Percentiles rank a stretch among this genome's conserved stretches.
Evolutionary conservation across 2,888 invertebrate genomes (phyloP).

Genomic region (Elmis aenea): DNA sequence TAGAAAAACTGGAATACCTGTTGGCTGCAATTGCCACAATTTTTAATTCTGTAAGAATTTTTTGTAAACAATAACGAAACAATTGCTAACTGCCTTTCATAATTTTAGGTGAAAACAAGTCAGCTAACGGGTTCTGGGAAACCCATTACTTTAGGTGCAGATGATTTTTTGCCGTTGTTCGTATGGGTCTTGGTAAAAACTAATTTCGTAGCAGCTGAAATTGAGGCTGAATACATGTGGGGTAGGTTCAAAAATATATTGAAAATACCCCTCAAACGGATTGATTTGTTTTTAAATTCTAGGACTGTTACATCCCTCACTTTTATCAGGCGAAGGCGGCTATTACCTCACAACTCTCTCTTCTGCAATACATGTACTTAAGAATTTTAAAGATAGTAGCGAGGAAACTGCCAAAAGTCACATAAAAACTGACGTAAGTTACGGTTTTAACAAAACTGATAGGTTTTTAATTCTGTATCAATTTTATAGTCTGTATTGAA

Average conservation of each 20-base stretch:
- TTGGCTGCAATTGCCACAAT: constrained; percentile 84
- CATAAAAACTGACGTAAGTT: constrained; percentile 44
- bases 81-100: too few species aligned
- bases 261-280: background rate
- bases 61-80: too few species aligned
- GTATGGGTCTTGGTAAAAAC: constrained; percentile 89
- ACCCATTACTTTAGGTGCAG: constrained; percentile 64
- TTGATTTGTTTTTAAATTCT: constrained; percentile 10
- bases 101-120: constrained; percentile 62
- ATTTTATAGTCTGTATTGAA: constrained; percentile 65
- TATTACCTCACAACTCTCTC: constrained; percentile 93
- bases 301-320: constrained; percentile 79
- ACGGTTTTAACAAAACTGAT: constrained; percentile 8
- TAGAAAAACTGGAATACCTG: constrained; percentile 89
- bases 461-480: constrained; percentile 2
- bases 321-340: constrained; percentile 88
- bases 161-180: constrained; percentile 86
- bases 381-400: constrained; percentile 52
- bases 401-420: constrained; percentile 40
- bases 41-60: constrained; percentile 66
- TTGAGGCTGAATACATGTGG: constrained; percentile 96
- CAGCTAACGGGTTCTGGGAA: constrained; percentile 49
- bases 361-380: constrained; percentile 85
- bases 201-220: constrained; percentile 85
- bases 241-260: constrained; percentile 42